A percentile compares a stretch with the other conserved stretches of the same genome.
Conservation (phyloP, 2,888 invertebrate species). For the Coremacera marginata region DNA sequence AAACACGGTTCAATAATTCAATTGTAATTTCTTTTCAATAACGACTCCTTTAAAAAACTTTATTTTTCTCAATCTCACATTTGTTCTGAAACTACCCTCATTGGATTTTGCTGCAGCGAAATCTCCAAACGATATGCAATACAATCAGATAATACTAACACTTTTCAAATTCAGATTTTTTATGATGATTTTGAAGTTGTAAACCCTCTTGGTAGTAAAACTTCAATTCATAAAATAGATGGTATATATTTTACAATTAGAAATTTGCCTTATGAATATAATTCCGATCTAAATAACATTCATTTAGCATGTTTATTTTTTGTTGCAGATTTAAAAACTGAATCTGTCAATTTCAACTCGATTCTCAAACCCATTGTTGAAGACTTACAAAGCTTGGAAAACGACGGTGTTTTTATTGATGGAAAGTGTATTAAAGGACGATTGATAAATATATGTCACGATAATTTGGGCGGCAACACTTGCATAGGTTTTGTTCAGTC, state of each 20-base stretch:
- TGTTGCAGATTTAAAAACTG: too few relatives aligned
- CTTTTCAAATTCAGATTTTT: too few relatives aligned
- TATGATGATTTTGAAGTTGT: neutral
- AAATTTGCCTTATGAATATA: neutral
- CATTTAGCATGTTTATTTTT: too few relatives aligned
- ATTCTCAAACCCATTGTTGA: too few relatives aligned
- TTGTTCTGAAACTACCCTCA: neutral
- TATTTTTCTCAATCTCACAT: neutral
- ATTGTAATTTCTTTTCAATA: neutral
- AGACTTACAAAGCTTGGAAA: neutral
- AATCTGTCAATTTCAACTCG: too few relatives aligned
- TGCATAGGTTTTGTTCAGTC: conserved; percentile 10
- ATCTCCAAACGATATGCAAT: neutral
- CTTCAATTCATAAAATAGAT: neutral
- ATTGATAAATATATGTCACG: neutral
- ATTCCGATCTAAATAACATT: neutral
- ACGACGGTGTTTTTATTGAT: neutral
- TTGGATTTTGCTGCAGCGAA: neutral
- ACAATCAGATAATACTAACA: neutral
- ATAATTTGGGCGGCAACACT: conserved; percentile 5
- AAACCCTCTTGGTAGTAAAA: neutral
- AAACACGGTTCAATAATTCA: too few relatives aligned
- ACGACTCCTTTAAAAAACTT: neutral
- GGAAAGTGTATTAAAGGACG: conserved; percentile 1
- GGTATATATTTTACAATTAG: neutral